phyloP scores from a whole-genome alignment of 2,113 vertebrate species.

The Propithecus coquereli region DNA sequence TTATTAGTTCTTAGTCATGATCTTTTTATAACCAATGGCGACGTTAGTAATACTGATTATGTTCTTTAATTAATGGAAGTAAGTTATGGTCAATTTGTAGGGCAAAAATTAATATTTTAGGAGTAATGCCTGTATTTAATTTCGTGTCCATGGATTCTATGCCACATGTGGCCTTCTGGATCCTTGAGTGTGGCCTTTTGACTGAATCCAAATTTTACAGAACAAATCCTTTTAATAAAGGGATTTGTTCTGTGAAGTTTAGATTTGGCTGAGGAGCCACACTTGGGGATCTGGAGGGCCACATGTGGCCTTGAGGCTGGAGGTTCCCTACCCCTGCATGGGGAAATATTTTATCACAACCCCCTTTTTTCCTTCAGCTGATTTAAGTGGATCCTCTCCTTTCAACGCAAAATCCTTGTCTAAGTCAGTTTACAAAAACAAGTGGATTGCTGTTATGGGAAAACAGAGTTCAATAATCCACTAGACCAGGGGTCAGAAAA shows the following conservation, averaged over 20 bases:
- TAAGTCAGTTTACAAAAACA: neutral
- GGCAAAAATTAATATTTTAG: neutral
- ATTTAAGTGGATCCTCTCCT: neutral
- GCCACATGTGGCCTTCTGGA: too few species aligned
- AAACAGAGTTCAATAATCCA: slow-evolving; percentile 2
- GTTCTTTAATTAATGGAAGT: slow-evolving; percentile 6
- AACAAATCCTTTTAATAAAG: too few species aligned
- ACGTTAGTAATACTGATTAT: neutral
- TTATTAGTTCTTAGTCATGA: neutral
- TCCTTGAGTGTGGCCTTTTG: too few species aligned
- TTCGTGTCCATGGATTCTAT: neutral
- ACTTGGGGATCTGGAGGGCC: too few species aligned
- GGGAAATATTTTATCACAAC: neutral
- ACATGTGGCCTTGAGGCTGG: too few species aligned
- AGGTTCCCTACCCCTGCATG: too few species aligned
- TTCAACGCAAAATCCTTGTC: neutral
- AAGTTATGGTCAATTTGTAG: neutral
- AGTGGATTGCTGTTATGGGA: neutral
- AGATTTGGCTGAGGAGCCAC: too few species aligned
- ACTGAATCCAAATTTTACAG: too few species aligned
- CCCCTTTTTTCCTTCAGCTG: neutral
- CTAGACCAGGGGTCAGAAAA: neutral
- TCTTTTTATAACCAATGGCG: neutral
- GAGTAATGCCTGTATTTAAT: neutral
- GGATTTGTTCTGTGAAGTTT: too few species aligned